Percentiles rank a stretch among this genome's conserved stretches.
Evolutionary conservation across 1,140 invertebrate species (phyloP).

Genomic region (Eupristina koningsbergeri): DNA sequence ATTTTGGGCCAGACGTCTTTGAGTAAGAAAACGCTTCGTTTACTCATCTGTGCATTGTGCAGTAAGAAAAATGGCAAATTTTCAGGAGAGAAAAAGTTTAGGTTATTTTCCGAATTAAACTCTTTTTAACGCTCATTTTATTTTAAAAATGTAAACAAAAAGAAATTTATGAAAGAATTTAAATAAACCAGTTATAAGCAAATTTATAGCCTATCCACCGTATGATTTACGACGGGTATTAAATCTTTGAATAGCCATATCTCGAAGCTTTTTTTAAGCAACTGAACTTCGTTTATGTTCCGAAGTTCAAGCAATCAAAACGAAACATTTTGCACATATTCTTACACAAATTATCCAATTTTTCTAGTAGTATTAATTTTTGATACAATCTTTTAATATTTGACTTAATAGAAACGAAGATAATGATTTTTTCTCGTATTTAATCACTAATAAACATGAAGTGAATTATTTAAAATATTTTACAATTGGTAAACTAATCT

Average conservation of each 20-base stretch:
- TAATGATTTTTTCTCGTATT: not conserved
- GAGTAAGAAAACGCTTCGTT: no score
- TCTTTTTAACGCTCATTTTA: not conserved
- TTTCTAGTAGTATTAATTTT: not conserved
- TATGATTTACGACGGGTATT: slow-evolving; percentile 10
- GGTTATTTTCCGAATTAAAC: not conserved
- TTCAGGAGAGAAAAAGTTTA: not conserved
- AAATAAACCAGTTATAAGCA: slow-evolving; percentile 18
- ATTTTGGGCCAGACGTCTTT: not conserved
- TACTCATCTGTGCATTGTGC: no score
- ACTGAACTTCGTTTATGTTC: not conserved
- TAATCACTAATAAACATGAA: no score
- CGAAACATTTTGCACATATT: not conserved
- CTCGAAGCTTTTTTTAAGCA: slow-evolving; percentile 13
- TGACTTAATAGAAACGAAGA: not conserved
- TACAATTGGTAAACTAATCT: no score
- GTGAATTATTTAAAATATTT: not conserved
- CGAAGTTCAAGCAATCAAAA: slow-evolving; percentile 18
- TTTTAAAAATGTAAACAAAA: not conserved
- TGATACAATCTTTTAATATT: not conserved
- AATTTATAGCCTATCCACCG: slow-evolving; percentile 9
- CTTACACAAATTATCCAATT: not conserved
- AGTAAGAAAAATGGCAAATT: not conserved
- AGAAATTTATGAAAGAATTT: slow-evolving; percentile 13
- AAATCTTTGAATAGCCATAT: slow-evolving; percentile 11